Base-by-base conservation (phyloP, 2,888 invertebrate genomes). In the Allacma fusca region DNA sequence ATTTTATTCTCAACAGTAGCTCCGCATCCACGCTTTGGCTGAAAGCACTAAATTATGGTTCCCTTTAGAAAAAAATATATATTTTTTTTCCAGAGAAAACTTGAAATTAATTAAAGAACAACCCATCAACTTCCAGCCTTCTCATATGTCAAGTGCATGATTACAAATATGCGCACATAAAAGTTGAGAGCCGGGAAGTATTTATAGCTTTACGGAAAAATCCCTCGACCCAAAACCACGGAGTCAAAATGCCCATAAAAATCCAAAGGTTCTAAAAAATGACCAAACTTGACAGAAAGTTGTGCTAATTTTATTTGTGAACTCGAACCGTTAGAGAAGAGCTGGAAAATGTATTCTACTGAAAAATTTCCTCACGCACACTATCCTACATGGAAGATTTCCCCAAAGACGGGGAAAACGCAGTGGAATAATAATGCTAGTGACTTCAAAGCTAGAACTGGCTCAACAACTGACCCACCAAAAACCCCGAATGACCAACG, bases 401-500 rank as follows among this genome's bases (percentile, higher is more conserved):
- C 74, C 74, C 74, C 21, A 16, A 28, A 74, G 74, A 74, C 62
- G 59, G 29, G 34, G 62, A 74, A 74, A 65, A 24, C 65, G 5
- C 34, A 28, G 65, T 23, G 64, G 64, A 74, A 74, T 74, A 74
- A 44, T 74, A 65, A 74, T 65, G 40, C 16, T 50, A 50, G 44
- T 28, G 43, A 23, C 50, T 50, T 50, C 50, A 50, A 62, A 62
- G 26, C 62, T 62, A 4, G n/a, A 21, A n/a, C 7, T 62, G n/a
- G 29, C 71, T 57, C 71, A 71, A 73, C 24, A 23, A 28, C 40
- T 74, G 74, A 74, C 64, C 74, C 65, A 74, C 43, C 16, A 62
- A 21, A 19, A 34, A 21, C 9, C 29, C 57, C 7, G 4, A 57
- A 23, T 26, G 28, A 62, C 24, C n/a, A 13, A 13, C 40, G 44